These are phyloP conservation scores for Merodon equestris DNA, from an alignment of 2,888 invertebrate genomes.

Conservation along the genomic window DNA sequence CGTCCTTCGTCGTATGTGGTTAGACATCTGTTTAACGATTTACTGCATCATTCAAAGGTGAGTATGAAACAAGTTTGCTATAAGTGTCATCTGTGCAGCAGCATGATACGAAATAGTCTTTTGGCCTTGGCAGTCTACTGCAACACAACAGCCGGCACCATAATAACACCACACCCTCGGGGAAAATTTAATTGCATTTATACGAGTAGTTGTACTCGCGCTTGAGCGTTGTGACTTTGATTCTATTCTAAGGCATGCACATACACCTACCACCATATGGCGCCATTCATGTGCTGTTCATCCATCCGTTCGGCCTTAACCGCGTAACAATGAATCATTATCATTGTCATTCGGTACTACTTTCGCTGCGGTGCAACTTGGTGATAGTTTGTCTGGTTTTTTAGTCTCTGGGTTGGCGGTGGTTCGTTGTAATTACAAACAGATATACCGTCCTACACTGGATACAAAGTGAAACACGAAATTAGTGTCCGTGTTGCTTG, in stretches of 20 bases:
- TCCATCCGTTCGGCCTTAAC: slow-evolving; percentile 31
- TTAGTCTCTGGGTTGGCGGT: slow-evolving; percentile 21
- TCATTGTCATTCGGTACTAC: slow-evolving; percentile 21
- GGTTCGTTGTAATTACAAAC: slow-evolving; percentile 34
- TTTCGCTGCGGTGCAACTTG: neutral
- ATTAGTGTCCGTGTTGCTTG: slow-evolving; percentile 28
- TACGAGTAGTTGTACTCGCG: neutral
- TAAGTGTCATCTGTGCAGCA: too few relatives aligned
- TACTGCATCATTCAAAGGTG: slow-evolving; percentile 31
- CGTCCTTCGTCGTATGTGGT: neutral
- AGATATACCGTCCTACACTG: neutral
- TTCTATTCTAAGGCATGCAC: slow-evolving; percentile 12
- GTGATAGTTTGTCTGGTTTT: too few relatives aligned
- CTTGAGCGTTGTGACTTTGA: slow-evolving; percentile 23
- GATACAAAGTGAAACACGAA: slow-evolving; percentile 1
- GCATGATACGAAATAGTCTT: slow-evolving; percentile 6
- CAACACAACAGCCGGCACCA: neutral
- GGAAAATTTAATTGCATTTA: slow-evolving; percentile 34
- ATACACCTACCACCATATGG: neutral
- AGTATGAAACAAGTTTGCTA: slow-evolving; percentile 12
- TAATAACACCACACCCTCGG: neutral
- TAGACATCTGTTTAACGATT: slow-evolving; percentile 45
- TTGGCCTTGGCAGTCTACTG: slow-evolving; percentile 46
- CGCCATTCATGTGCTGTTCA: too few relatives aligned
- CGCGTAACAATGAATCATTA: slow-evolving; percentile 46